These are phyloP conservation scores for Drosophila willistoni DNA, from an alignment of 1,140 invertebrate genomes.

Conservation along the genomic window DNA sequence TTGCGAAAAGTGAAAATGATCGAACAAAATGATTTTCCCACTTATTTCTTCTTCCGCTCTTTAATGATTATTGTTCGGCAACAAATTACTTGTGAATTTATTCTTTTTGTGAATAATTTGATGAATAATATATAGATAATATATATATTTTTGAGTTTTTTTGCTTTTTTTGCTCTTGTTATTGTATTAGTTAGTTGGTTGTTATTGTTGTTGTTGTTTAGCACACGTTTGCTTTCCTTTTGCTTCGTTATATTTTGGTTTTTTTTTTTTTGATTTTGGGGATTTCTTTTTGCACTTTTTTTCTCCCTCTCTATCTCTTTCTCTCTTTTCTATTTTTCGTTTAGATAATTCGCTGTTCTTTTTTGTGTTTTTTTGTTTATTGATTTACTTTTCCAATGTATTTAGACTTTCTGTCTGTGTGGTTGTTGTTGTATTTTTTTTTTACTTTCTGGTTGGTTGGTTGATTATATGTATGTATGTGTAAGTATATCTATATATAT, in stretches of 20 bases:
- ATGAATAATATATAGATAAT: conserved; percentile 21
- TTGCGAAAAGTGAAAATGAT: conserved; percentile 68
- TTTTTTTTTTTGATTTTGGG: background rate
- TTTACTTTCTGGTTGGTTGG: conserved; percentile 29
- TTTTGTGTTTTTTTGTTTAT: conserved; percentile 39
- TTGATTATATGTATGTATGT: conserved; percentile 24
- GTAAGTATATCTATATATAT: conserved; percentile 31
- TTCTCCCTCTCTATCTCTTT: background rate
- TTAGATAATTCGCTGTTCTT: conserved; percentile 36
- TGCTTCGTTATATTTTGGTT: background rate
- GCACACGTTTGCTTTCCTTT: conserved; percentile 7
- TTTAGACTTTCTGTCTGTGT: conserved; percentile 40
- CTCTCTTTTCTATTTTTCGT: conserved; percentile 18
- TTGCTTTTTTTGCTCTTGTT: conserved; percentile 30
- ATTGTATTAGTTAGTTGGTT: conserved; percentile 19
- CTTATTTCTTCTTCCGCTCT: conserved; percentile 22
- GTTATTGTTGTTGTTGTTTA: conserved; percentile 4
- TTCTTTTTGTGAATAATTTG: conserved; percentile 32
- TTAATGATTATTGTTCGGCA: conserved; percentile 28
- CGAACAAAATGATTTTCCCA: conserved; percentile 55
- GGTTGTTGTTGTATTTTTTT: conserved; percentile 27
- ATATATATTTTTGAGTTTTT: conserved; percentile 37
- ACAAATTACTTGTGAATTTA: conserved; percentile 15
- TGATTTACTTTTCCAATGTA: conserved; percentile 50
- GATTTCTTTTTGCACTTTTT: conserved; percentile 12